Evolutionary conservation across 2,113 vertebrate genomes (phyloP).

Genomic region (Grus americana): DNA sequence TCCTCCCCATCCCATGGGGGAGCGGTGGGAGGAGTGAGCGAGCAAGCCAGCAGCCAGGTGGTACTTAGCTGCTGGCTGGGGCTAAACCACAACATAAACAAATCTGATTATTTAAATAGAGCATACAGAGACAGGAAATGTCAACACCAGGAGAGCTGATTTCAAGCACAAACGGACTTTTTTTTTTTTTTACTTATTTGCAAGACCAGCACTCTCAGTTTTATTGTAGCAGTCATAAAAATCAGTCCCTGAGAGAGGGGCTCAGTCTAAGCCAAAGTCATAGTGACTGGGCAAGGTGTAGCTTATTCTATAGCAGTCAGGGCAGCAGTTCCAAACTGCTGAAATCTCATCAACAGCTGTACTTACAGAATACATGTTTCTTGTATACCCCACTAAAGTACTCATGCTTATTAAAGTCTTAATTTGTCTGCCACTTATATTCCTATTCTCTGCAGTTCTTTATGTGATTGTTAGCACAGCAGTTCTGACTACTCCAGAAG

Average conservation of each 20-base stretch:
- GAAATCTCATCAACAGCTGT: background rate
- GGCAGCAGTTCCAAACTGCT: background rate
- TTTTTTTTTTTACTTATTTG: background rate
- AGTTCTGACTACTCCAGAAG: background rate
- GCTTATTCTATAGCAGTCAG: background rate
- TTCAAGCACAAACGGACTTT: background rate
- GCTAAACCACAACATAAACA: background rate
- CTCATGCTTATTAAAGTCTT: background rate
- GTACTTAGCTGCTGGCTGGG: no score
- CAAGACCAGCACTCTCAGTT: background rate
- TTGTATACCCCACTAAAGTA: background rate
- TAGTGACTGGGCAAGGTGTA: background rate
- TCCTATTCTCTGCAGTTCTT: background rate
- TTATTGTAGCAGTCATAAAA: background rate
- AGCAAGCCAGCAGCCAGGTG: no score
- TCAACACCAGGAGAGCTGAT: background rate
- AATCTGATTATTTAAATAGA: background rate
- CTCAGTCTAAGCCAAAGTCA: background rate
- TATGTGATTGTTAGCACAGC: background rate
- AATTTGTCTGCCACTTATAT: background rate
- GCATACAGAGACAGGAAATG: background rate
- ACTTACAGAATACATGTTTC: background rate
- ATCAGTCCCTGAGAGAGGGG: background rate
- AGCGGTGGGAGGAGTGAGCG: no score
- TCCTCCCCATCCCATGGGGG: no score